phyloP scores from a whole-genome alignment of 2,797 vertebrate species.

The Diglossa cyanea region DNA sequence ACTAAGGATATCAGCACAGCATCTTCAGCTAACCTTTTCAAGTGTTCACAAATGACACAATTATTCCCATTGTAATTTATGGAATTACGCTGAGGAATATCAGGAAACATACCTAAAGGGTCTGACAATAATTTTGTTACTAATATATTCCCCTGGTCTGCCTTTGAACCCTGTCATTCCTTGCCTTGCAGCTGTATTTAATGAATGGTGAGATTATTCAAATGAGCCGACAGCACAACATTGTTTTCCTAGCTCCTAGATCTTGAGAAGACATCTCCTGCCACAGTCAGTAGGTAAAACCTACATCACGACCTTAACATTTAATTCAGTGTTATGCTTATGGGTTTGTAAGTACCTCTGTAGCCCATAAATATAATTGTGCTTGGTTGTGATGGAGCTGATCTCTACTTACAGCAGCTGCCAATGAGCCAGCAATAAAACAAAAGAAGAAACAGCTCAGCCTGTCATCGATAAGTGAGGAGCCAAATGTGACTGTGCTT shows the following conservation, averaged over 20 bases:
- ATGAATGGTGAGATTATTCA: conserved; percentile 82
- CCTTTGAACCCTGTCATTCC: conserved; percentile 74
- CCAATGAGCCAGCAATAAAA: conserved; percentile 55
- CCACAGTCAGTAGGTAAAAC: conserved; percentile 45
- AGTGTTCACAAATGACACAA: conserved; percentile 56
- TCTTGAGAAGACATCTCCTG: conserved; percentile 58
- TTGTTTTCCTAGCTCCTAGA: conserved; percentile 55
- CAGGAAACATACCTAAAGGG: conserved; percentile 67
- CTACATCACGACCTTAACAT: neutral
- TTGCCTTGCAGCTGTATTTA: conserved; percentile 80
- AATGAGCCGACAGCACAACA: conserved; percentile 71
- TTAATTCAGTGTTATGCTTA: conserved; percentile 28
- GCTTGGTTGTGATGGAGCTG: conserved; percentile 18
- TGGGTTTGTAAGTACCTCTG: conserved; percentile 31
- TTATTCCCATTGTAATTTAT: conserved; percentile 70
- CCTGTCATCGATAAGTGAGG: conserved; percentile 46
- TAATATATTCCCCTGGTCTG: conserved; percentile 78
- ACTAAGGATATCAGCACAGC: conserved; percentile 1
- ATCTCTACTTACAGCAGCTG: conserved; percentile 51
- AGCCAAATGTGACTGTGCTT: conserved; percentile 44
- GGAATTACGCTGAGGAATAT: conserved; percentile 55
- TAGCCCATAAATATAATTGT: conserved; percentile 51
- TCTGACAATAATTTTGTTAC: conserved; percentile 73
- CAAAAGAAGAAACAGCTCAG: conserved; percentile 59
- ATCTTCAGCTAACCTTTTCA: conserved; percentile 56